Conservation (phyloP, 2,797 vertebrate species). For the Rachycentron canadum region DNA sequence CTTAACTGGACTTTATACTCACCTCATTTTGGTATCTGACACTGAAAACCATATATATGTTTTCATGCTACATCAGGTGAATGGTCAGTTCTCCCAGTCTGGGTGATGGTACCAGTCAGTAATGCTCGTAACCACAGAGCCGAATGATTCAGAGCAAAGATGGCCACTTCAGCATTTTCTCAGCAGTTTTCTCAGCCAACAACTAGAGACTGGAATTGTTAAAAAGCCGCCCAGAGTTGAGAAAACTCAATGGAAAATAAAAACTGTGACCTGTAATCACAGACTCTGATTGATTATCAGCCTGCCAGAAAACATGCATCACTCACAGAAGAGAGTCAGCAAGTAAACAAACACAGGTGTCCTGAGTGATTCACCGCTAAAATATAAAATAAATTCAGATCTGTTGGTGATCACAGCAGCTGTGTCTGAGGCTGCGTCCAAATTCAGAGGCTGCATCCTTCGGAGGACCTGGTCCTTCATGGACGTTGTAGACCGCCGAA, state of each 20-base stretch:
- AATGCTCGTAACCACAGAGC: slow-evolving; percentile 38
- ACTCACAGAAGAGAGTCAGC: background rate
- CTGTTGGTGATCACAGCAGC: background rate
- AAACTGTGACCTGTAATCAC: background rate
- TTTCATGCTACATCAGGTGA: slow-evolving; percentile 4
- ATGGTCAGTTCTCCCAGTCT: background rate
- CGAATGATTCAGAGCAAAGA: slow-evolving; percentile 10
- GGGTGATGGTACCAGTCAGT: slow-evolving; percentile 3
- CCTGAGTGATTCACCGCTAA: background rate
- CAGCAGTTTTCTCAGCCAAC: slow-evolving; percentile 32
- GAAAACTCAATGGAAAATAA: background rate
- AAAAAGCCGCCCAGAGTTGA: background rate
- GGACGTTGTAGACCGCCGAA: too few relatives aligned
- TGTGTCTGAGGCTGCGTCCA: background rate
- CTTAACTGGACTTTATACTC: background rate
- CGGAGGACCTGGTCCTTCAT: too few relatives aligned
- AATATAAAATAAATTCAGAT: background rate
- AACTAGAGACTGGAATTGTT: slow-evolving; percentile 8
- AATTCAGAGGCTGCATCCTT: too few relatives aligned
- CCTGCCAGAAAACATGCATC: slow-evolving; percentile 6
- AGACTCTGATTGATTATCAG: background rate
- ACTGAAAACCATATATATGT: background rate
- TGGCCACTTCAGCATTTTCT: slow-evolving; percentile 27
- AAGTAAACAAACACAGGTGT: background rate
- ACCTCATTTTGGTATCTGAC: background rate